Percentiles rank a stretch among this genome's conserved stretches.
Conservation (phyloP, 2,888 invertebrate species). For the Vanessa cardui region DNA sequence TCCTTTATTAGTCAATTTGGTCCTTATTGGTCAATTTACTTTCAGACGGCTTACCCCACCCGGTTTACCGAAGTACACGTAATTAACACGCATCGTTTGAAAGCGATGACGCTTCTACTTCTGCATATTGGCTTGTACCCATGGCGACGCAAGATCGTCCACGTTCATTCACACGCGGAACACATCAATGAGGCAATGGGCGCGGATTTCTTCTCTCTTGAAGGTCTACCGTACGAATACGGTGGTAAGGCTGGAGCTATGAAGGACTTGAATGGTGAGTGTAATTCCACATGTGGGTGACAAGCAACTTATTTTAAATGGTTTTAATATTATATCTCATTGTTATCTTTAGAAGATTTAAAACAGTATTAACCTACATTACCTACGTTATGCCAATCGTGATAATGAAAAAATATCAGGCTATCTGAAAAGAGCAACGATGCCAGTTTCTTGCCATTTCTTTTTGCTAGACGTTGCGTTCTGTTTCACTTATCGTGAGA, state of each 20-base stretch:
- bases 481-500: too few relatives aligned
- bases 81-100: slow-evolving; percentile 88
- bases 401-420: too few relatives aligned
- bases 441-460: too few relatives aligned
- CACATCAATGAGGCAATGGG: slow-evolving; percentile 64
- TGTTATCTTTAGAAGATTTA: too few relatives aligned
- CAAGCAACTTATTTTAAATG: too few relatives aligned
- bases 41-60: slow-evolving; percentile 91
- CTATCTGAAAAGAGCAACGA: too few relatives aligned
- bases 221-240: slow-evolving; percentile 90
- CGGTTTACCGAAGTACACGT: slow-evolving; percentile 92
- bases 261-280: slow-evolving; percentile 86
- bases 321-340: too few relatives aligned
- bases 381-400: too few relatives aligned
- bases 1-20: too few relatives aligned
- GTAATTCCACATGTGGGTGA: neutral
- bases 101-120: slow-evolving; percentile 85
- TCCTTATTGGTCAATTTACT: too few relatives aligned
- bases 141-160: slow-evolving; percentile 71
- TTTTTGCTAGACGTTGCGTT: too few relatives aligned
- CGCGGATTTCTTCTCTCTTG: slow-evolving; percentile 86
- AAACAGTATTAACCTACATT: too few relatives aligned
- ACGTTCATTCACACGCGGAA: slow-evolving; percentile 61
- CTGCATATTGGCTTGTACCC: slow-evolving; percentile 73
- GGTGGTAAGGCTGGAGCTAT: slow-evolving; percentile 90